Conservation (phyloP, 2,113 vertebrate species). For the Ammodytes dubius region DNA sequence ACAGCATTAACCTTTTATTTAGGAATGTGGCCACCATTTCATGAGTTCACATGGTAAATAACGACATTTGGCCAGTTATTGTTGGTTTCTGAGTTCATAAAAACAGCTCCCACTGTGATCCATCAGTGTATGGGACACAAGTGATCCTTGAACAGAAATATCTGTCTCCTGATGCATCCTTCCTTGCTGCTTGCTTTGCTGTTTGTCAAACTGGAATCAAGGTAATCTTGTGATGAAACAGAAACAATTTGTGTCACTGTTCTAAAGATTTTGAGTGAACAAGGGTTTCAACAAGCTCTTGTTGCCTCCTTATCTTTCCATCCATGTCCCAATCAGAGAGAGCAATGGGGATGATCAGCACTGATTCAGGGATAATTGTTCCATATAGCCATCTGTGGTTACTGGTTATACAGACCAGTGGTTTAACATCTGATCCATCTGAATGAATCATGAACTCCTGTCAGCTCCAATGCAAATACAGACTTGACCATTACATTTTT, state of each 20-base stretch:
- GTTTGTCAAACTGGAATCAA: too few relatives aligned
- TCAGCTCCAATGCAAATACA: conserved; percentile 68
- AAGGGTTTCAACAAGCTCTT: neutral
- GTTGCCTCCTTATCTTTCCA: conserved; percentile 22
- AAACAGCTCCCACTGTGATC: too few relatives aligned
- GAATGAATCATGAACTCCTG: conserved; percentile 67
- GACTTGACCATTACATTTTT: conserved; percentile 75
- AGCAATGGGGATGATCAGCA: conserved; percentile 20
- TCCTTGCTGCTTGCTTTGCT: too few relatives aligned
- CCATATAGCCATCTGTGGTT: conserved; percentile 33
- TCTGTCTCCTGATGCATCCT: too few relatives aligned
- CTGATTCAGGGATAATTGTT: conserved; percentile 54
- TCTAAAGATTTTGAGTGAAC: neutral
- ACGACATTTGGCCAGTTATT: too few relatives aligned
- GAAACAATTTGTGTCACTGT: neutral
- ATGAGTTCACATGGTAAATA: too few relatives aligned
- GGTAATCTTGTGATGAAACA: neutral
- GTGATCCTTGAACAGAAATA: too few relatives aligned
- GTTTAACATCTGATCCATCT: conserved; percentile 70
- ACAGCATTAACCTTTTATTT: too few relatives aligned
- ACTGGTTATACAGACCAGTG: conserved; percentile 57
- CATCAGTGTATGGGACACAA: too few relatives aligned
- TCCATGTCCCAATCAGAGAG: conserved; percentile 23
- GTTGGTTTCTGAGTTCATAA: too few relatives aligned
- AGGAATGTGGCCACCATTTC: too few relatives aligned